Evolutionary conservation across 1,140 invertebrate species (phyloP).

Genomic region (fruit fly (Drosophila melanogaster)): DNA sequence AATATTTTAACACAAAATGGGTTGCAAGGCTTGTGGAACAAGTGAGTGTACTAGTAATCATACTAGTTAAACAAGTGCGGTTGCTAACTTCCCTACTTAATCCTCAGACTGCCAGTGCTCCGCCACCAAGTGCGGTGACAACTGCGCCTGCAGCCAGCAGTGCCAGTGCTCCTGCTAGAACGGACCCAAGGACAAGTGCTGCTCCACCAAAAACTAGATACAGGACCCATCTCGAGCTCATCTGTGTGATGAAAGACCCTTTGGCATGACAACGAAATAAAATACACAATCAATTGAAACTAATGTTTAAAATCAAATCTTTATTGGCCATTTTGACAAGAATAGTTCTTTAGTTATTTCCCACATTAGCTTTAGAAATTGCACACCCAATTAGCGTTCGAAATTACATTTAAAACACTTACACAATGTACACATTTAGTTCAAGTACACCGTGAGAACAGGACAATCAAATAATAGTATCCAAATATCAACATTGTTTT

Average conservation of each 20-base stretch:
- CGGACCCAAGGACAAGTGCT: constrained; percentile 69
- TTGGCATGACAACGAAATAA: constrained; percentile 5
- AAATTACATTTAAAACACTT: constrained; percentile 67
- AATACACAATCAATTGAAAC: neutral
- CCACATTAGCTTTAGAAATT: constrained; percentile 43
- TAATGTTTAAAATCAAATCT: constrained; percentile 66
- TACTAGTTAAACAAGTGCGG: neutral
- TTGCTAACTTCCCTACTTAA: neutral
- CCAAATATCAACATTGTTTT: constrained; percentile 51
- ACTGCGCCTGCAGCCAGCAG: constrained; percentile 70
- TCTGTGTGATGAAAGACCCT: neutral
- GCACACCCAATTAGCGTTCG: constrained; percentile 53
- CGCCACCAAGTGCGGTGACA: constrained; percentile 68
- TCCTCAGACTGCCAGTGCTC: constrained; percentile 64
- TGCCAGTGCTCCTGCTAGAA: constrained; percentile 69
- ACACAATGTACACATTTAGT: constrained; percentile 62
- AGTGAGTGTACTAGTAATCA: constrained; percentile 38
- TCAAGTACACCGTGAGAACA: constrained; percentile 16
- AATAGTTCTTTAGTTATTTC: constrained; percentile 75
- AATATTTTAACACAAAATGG: constrained; percentile 45
- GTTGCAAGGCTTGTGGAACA: constrained; percentile 68
- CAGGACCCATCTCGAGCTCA: neutral
- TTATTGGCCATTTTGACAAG: constrained; percentile 84
- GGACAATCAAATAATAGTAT: constrained; percentile 27
- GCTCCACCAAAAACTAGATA: constrained; percentile 42